These are phyloP conservation scores for Ectropis grisescens DNA, from an alignment of 1,140 invertebrate genomes.

Conservation along the genomic window DNA sequence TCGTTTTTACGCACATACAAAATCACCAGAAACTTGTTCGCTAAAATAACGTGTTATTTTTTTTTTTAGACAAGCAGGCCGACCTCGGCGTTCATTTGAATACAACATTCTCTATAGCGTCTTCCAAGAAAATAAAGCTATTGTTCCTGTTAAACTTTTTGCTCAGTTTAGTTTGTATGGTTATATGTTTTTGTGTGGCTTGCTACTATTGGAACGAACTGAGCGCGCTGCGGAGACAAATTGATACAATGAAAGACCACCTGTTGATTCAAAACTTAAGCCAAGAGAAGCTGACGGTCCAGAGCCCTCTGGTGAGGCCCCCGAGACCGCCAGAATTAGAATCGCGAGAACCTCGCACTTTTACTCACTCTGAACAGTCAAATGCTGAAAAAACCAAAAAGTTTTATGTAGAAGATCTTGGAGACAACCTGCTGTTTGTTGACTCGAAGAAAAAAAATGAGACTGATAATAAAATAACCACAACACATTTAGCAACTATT, in stretches of 20 bases:
- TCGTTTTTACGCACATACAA: neutral
- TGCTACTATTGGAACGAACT: slow-evolving; percentile 61
- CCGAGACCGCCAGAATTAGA: slow-evolving; percentile 26
- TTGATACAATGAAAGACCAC: slow-evolving; percentile 44
- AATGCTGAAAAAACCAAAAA: slow-evolving; percentile 26
- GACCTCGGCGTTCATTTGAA: slow-evolving; percentile 60
- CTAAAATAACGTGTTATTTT: slow-evolving; percentile 16
- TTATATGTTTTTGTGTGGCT: slow-evolving; percentile 45
- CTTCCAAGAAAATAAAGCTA: slow-evolving; percentile 64
- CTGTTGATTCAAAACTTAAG: slow-evolving; percentile 38
- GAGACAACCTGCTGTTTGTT: slow-evolving; percentile 49
- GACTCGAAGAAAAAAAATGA: slow-evolving; percentile 49
- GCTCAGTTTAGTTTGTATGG: slow-evolving; percentile 48
- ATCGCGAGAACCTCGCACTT: slow-evolving; percentile 28
- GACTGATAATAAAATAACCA: slow-evolving; percentile 26
- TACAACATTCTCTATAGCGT: slow-evolving; percentile 57
- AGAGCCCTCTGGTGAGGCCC: slow-evolving; percentile 33
- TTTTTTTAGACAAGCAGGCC: slow-evolving; percentile 50
- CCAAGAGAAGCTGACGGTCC: slow-evolving; percentile 31
- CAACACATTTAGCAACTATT: slow-evolving; percentile 28
- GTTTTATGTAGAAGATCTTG: slow-evolving; percentile 51
- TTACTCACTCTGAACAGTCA: slow-evolving; percentile 16
- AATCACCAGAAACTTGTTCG: neutral
- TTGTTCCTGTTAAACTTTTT: slow-evolving; percentile 57
- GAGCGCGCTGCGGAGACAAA: slow-evolving; percentile 43